Base-by-base conservation (phyloP, 2,113 vertebrate species). In the Calonectris borealis region DNA sequence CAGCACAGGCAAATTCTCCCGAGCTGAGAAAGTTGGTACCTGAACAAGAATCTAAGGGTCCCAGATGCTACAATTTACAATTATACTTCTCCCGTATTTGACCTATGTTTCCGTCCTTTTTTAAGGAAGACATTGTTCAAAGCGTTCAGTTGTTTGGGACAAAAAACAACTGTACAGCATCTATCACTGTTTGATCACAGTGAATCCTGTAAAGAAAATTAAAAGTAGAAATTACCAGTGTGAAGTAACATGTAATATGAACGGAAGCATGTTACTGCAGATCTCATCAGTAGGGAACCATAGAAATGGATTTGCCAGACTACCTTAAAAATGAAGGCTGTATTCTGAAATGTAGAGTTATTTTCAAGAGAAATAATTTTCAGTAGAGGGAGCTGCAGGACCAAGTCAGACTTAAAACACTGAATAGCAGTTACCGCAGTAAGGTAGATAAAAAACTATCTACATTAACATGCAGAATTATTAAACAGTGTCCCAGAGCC, bases 331-430 rank as follows among this genome's bases (percentile, higher is more conserved):
- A 95, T 46, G 29, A 83, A 48, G 66, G 70, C 51, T 81, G 58
- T 20, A 7, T 82, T 93, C 19, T 48, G 89, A 92, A 95, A 78
- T 83, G 76, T 66, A 34, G n/a, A 69, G 61, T 44, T 66, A 79
- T 86, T 91, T 96, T 69, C 55, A n/a, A 87, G 66, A 68, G 40
- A 92, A 94, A 34, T 49, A 38, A 79, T 90, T 92, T 96, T 82
- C 97, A 95, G 96, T 94, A 97, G 97, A 94, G 95, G 96, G 97
- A 96, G 96, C 97, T 97, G 88, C 58, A 96, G 95, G 97, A 97
- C 64, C n/a, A 83, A 40, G 52, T 27, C 81, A 95, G 85, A 48
- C 48, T 88, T 83, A 38, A 55, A 95, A 40, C 42, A 36, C 26
- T 20, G 69, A 92, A 2, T 13, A 86, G 48, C 60, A 61, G 48